phyloP scores from a whole-genome alignment of 2,888 invertebrate genomes.

The Macaria notata region DNA sequence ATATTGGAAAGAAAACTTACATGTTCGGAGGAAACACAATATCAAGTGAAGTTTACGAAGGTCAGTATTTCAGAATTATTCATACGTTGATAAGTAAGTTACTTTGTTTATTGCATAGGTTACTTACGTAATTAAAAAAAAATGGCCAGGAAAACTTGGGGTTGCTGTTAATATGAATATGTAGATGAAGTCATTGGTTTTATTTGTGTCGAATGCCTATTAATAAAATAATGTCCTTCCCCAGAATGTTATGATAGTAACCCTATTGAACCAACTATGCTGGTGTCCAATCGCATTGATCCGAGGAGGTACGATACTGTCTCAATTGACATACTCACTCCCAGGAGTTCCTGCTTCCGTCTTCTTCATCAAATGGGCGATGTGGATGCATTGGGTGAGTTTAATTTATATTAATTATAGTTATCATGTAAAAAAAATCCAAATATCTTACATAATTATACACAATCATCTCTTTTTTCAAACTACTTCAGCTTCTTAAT shows the following conservation, averaged over 20 bases:
- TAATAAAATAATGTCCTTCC: conserved; percentile 29
- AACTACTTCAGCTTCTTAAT: too few species aligned
- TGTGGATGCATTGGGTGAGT: conserved; percentile 60
- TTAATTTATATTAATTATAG: neutral
- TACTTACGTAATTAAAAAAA: too few species aligned
- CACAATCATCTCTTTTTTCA: too few species aligned
- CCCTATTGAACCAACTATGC: conserved; percentile 54
- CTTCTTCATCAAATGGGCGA: conserved; percentile 47
- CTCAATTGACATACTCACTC: conserved; percentile 43
- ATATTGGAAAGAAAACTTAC: conserved; percentile 46
- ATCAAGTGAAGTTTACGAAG: conserved; percentile 25
- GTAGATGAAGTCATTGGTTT: too few species aligned
- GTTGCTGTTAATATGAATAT: too few species aligned
- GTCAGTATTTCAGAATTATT: conserved; percentile 3
- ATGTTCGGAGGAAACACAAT: conserved; percentile 34
- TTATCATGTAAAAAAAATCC: neutral
- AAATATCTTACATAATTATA: neutral
- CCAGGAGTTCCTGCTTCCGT: conserved; percentile 44
- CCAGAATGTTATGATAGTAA: conserved; percentile 57
- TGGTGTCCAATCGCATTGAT: conserved; percentile 67
- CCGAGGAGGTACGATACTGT: conserved; percentile 55
- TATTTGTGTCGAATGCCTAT: too few species aligned
- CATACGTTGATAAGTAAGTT: too few species aligned
- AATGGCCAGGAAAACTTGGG: too few species aligned
- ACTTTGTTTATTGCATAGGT: too few species aligned